A percentile compares a stretch with the other conserved stretches of the same genome.
These are phyloP conservation scores for Corythoichthys intestinalis DNA, from an alignment of 2,113 vertebrate genomes.

Conservation along the genomic window DNA sequence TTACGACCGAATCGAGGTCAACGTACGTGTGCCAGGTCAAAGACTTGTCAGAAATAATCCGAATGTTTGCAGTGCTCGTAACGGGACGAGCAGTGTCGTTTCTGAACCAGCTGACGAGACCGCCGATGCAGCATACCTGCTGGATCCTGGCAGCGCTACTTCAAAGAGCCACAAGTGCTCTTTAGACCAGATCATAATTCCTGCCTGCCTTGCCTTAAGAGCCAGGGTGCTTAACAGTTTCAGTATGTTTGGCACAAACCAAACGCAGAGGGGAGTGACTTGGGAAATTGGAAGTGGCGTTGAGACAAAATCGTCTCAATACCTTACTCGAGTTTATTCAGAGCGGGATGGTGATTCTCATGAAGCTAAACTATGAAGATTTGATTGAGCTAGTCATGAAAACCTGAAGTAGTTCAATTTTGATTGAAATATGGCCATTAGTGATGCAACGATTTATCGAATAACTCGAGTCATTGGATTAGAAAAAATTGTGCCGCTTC, in stretches of 20 bases:
- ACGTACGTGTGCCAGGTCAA: conserved; percentile 18
- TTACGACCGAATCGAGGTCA: conserved; percentile 16
- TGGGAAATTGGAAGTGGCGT: conserved; percentile 5
- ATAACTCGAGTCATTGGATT: no score
- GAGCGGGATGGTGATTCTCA: not conserved
- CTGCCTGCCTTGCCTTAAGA: conserved; percentile 82
- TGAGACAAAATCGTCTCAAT: not conserved
- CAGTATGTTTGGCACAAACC: conserved; percentile 84
- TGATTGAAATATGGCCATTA: no score
- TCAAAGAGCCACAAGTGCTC: conserved; percentile 80
- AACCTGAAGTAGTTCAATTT: no score
- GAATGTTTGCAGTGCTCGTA: conserved; percentile 16
- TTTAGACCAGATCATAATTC: conserved; percentile 85
- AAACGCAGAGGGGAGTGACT: conserved; percentile 30
- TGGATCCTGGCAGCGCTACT: conserved; percentile 83
- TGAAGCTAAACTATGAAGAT: no score
- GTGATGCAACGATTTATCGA: no score
- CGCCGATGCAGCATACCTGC: conserved; percentile 87
- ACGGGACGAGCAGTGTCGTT: conserved; percentile 19
- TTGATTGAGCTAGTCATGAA: no score
- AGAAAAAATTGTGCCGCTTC: no score
- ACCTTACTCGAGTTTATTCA: not conserved
- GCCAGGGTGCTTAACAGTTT: conserved; percentile 83
- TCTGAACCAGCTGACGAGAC: conserved; percentile 37
- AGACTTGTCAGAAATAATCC: conserved; percentile 20